Evolutionary conservation across 2,797 vertebrate species (phyloP), one percentile per base, ranked within the genome.

Genomic region (Oreortyx pictus): DNA sequence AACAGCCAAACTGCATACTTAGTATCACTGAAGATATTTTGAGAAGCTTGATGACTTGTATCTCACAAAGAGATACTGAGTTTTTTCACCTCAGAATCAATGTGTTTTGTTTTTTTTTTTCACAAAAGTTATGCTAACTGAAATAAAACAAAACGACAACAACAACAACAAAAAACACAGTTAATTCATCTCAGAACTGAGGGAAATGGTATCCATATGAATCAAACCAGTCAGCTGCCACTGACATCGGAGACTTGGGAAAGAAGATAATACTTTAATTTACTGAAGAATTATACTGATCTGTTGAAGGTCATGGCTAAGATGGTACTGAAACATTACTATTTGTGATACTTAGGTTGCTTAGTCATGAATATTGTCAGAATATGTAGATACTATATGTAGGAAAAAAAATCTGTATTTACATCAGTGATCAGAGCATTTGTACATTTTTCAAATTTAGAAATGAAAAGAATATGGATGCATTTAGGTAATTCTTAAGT

Each of bases 31-130:
- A 74, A 85, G 77, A 52, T 71, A 57, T 52, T 60, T 71, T 43
- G 37, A 47, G 74, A 89, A 91, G 66, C 7, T 14, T 70, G n/a
- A 71, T 71, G 24, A 71, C 9, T 14, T 47, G 17, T 4, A 6
- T 0, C 31, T 85, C 1, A 4, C 71, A 44, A 70, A 79, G 7
- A 0, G 8, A 29, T 9, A 52, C 3, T 14, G 78, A 82, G 4
- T 1, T 33, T 56, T 50, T 93, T 68, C 16, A 17, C 11, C 24
- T 7, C 3, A 47, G 64, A 60, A 47, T 10, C 33, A 9, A 2
- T 4, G 9, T 4, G 7, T 14, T 17, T 18, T 7, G 39, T 67
- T 14, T 3, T 5, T 18, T 9, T 0, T 4, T 18, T 9, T 0
- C 3, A 14, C 24, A 62, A 82, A 0, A 1, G 23, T 3, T 37